phyloP scores from a whole-genome alignment of 2,113 vertebrate species.

The Micronycteris hirsuta region DNA sequence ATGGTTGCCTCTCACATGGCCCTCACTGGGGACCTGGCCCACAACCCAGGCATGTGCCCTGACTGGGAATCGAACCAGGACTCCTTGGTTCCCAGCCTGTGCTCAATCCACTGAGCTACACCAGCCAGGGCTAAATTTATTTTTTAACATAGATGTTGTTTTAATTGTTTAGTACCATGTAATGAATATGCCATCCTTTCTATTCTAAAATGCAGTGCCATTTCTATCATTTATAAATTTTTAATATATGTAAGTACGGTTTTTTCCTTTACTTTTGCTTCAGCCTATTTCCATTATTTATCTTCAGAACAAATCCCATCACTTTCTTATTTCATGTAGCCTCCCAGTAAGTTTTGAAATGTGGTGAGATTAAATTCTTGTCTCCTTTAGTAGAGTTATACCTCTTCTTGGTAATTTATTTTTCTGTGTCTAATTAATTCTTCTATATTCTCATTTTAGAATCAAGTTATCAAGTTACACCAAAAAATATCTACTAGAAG shows the following conservation, averaged over 20 bases:
- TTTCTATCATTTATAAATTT: not conserved
- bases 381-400: not conserved
- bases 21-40: too few species aligned
- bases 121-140: too few species aligned
- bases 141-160: not conserved
- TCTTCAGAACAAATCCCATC: not conserved
- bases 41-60: too few species aligned
- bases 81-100: too few species aligned
- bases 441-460: not conserved
- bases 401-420: not conserved
- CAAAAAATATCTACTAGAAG: not conserved
- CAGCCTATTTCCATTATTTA: not conserved
- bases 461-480: not conserved
- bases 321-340: not conserved
- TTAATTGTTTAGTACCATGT: not conserved
- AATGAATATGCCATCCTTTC: not conserved
- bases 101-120: too few species aligned
- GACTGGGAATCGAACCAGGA: too few species aligned
- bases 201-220: not conserved
- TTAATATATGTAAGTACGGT: not conserved
- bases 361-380: not conserved
- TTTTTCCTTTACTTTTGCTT: not conserved
- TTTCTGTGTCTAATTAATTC: not conserved
- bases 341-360: not conserved
- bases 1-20: too few species aligned